Base-by-base conservation (phyloP, 2,888 invertebrate genomes). In the Cistogaster globosa region DNA sequence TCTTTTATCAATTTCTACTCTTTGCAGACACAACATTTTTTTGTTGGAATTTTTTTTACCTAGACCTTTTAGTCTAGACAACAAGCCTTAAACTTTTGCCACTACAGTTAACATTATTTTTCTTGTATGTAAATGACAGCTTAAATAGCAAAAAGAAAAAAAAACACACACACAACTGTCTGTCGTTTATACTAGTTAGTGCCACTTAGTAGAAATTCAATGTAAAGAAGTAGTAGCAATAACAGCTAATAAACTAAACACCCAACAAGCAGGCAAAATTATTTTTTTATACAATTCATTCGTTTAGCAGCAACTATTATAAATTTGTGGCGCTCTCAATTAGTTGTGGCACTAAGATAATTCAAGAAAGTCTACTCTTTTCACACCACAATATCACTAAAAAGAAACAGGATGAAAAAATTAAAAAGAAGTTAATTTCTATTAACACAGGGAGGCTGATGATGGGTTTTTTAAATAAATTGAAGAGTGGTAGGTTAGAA, bases 301-400 rank as follows among this genome's bases (percentile, higher is more conserved):
- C n/a, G 3, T 45, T 45, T n/a, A 38, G 55, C 8, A 67, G 48
- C 12, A 63, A 60, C 22, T 36, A 68, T 80, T 80, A 57, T 80
- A 62, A 80, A 80, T 80, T 65, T 84, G 62, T 80, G 76, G 80
- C 80, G 84, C 80, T 76, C 80, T 72, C 84, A 80, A 84, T 84
- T 84, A 80, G 84, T 57, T 67, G 45, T 57, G 62, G 76, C 69
- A 48, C 65, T 8, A 55, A 84, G 60, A 72, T 72, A 72, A 84
- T 80, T 84, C 48, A 79, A 82, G 38, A 84, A 60, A 48, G 60
- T 36, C 67, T 67, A 71, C 65, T n/a, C n/a, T 69, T 42, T 75
- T 84, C 65, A 63, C 75, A 58, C 58, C 48, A 51, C 32, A 20
- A 3, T 6, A 32, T 32, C 32, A 53, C 11, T 32, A 45, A 14